A percentile compares a stretch with the other conserved stretches of the same genome.
These are phyloP conservation scores for Philaethria dido DNA, from an alignment of 2,888 invertebrate species.

Conservation along the genomic window DNA sequence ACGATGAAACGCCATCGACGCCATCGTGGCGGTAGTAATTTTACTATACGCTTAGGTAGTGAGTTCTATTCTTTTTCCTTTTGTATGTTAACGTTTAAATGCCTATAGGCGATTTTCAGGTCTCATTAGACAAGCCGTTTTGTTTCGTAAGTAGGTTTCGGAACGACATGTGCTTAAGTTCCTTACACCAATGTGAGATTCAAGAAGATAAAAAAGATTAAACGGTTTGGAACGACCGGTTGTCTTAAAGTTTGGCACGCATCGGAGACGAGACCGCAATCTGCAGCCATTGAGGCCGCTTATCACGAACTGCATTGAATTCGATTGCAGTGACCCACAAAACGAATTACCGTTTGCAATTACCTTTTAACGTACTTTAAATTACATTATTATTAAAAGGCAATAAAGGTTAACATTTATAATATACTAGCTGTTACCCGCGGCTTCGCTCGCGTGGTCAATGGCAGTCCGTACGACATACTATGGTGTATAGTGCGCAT, in stretches of 20 bases:
- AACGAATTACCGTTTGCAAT: constrained; percentile 53
- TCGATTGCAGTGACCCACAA: constrained; percentile 63
- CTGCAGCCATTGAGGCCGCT: constrained; percentile 54
- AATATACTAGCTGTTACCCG: neutral
- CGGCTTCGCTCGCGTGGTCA: no score
- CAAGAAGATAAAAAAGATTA: neutral
- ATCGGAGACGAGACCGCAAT: constrained; percentile 57
- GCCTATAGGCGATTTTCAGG: neutral
- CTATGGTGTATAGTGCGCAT: no score
- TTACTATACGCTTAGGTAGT: neutral
- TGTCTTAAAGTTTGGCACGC: constrained; percentile 57
- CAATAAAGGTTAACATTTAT: neutral
- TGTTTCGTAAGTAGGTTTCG: neutral
- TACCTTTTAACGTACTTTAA: constrained; percentile 43
- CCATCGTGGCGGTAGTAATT: neutral
- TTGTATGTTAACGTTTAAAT: neutral
- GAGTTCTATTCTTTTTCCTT: neutral
- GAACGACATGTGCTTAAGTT: neutral
- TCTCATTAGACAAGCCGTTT: neutral
- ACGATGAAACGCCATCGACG: constrained; percentile 30
- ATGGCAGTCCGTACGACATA: no score
- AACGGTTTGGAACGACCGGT: constrained; percentile 46
- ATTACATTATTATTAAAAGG: neutral
- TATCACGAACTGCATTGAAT: constrained; percentile 55
- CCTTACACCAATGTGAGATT: neutral